phyloP scores from a whole-genome alignment of 2,797 vertebrate genomes.

The Dermochelys coriacea region DNA sequence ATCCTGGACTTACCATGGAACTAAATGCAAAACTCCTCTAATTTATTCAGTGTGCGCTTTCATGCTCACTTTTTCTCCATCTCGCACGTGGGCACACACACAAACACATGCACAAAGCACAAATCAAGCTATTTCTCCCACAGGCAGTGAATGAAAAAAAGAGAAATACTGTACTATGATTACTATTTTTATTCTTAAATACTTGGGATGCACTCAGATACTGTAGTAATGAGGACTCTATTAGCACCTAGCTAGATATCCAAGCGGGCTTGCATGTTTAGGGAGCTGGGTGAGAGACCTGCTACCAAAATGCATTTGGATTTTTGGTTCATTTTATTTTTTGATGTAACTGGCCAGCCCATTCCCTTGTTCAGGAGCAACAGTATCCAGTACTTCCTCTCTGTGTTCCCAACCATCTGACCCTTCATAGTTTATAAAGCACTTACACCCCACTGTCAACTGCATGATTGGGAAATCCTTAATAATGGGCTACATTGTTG shows the following conservation, averaged over 20 bases:
- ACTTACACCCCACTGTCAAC: not conserved
- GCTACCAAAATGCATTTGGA: not conserved
- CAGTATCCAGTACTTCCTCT: not conserved
- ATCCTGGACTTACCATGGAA: not conserved
- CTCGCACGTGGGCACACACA: too few relatives aligned
- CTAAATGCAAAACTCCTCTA: not conserved
- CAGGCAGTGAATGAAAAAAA: not conserved
- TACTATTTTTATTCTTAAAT: too few relatives aligned
- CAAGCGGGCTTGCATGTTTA: too few relatives aligned
- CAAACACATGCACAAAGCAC: too few relatives aligned
- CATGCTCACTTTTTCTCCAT: too few relatives aligned
- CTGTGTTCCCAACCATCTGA: not conserved
- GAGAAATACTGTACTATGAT: too few relatives aligned
- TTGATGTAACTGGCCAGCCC: not conserved
- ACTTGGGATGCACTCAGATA: not conserved
- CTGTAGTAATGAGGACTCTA: not conserved
- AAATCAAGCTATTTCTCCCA: not conserved
- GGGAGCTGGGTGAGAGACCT: too few relatives aligned
- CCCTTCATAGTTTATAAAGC: not conserved
- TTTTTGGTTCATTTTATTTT: not conserved
- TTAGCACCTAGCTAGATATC: not conserved
- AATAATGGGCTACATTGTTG: not conserved
- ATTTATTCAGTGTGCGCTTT: not conserved
- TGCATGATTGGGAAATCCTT: not conserved
- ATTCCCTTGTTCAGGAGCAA: not conserved